Evolutionary conservation across 2,113 vertebrate species (phyloP), one percentile per base, ranked within the genome.

Genomic region (Acrocephalus arundinaceus): DNA sequence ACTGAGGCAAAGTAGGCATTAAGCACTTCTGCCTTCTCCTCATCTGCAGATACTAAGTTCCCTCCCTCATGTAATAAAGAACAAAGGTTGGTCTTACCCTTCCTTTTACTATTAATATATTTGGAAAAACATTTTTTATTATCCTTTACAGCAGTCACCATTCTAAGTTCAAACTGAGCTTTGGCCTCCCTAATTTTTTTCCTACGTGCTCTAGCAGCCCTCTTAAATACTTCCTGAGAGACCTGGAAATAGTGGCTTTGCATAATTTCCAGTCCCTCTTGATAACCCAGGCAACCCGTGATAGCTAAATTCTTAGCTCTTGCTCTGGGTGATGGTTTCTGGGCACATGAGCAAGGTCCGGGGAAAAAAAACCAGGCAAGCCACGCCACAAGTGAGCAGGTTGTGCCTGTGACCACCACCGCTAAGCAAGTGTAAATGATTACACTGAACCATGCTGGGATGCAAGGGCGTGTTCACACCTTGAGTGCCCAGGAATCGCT

Each of bases 371-470:
- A 43, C 0, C 72, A 28, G n/a, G 37, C 31, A 57, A 39, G 30
- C 12, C 45, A 8, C 14, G 6, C 35, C 0, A 1, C 21, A 25
- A 11, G 23, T 3, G 0, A 59, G 43, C 17, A 15, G 22, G 3
- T 15, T 3, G 3, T 16, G 27, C 11, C 28, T 19, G 79, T 7
- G 18, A 27, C 18, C 35, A 13, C 15, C 9, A 2, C 0, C 6
- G 6, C 71, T 43, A 22, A 39, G 27, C 6, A 23, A 10, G 9
- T 1, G 17, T 5, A 16, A 33, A 39, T 10, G 4, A 57, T 9
- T 8, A 46, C 9, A 41, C 22, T 3, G 52, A 30, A 14, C 12
- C 48, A 4, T 2, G 37, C 16, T 15, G 57, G 18, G 7, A 30
- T 25, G 6, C 15, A 12, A 23, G 8, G 16, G 6, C n/a, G 2